phyloP scores from a whole-genome alignment of 2,113 vertebrate species.

The Nibea albiflora region DNA sequence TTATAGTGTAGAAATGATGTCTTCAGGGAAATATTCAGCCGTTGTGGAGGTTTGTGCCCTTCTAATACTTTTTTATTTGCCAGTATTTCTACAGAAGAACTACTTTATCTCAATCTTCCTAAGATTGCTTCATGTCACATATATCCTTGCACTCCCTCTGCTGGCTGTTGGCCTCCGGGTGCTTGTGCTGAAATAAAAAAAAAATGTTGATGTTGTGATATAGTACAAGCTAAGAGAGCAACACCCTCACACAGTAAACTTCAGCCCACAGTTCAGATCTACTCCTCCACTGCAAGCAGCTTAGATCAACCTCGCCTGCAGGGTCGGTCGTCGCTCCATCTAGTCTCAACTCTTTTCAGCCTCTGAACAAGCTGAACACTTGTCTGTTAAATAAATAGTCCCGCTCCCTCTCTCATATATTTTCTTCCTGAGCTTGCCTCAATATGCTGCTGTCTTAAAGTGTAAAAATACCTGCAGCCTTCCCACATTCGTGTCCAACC shows the following conservation, averaged over 20 bases:
- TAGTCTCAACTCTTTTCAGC: neutral
- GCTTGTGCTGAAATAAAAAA: slow-evolving; percentile 6
- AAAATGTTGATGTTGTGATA: slow-evolving; percentile 19
- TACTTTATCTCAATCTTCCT: neutral
- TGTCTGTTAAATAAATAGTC: neutral
- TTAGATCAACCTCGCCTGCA: slow-evolving; percentile 16
- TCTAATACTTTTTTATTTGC: neutral
- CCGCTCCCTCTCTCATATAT: neutral
- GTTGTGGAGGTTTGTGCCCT: neutral
- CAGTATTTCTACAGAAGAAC: neutral
- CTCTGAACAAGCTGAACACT: slow-evolving; percentile 11
- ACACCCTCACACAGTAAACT: neutral
- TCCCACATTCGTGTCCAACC: neutral
- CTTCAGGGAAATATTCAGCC: neutral
- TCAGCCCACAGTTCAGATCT: slow-evolving; percentile 6
- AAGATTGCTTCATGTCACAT: slow-evolving; percentile 1
- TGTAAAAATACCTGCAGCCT: neutral
- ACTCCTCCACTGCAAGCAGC: neutral
- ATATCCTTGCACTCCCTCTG: neutral
- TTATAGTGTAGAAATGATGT: neutral
- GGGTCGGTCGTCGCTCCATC: neutral
- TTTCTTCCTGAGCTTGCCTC: neutral
- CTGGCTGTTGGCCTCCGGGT: neutral
- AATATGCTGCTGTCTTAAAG: neutral
- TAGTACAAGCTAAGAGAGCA: neutral